Evolutionary conservation across 2,113 vertebrate genomes (phyloP), one percentile per base, ranked within the genome.

Genomic region (Candoia aspera): DNA sequence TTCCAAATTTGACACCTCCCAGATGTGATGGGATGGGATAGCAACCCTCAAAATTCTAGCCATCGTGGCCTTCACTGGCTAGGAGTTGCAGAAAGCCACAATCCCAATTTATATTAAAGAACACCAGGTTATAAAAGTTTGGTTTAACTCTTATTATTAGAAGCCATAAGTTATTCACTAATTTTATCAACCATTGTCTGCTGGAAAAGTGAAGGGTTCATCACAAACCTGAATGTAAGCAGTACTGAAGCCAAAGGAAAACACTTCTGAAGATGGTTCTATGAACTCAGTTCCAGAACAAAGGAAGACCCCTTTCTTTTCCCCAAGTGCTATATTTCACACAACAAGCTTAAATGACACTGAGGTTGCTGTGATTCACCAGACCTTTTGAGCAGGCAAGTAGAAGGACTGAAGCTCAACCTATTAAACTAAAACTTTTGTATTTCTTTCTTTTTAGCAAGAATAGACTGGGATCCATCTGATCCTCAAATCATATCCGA

Each of bases 401-500:
- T 54, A 17, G 46, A 12, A 29, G 6, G 6, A 33, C 23, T 37
- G 13, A 79, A 42, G 33, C 53, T 86, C 57, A 73, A 90, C 93
- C 92, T 91, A 46, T 58, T 95, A 84, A 95, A 58, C 59, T 49
- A 13, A 93, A 95, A 90, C 85, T 94, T 91, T 95, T 59, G 24
- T 92, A 3, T 37, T 55, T 87, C 17, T 92, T 87, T 97, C 26
- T 96, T 97, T 96, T 93, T 94, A 99, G 99, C 99, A 93, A 98
- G 99, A 94, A 98, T 98, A 94, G 97, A 98, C 92, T 99, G 99
- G 99, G 97, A 98, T 96, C 98, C 99, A 0, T 99, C 99, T 0
- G 99, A 99, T 96, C 99, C 99, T 60, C 99, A 99, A 95, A 98
- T 99, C 19, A 99, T 99, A 95, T 99, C 99, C 1, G 99, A 99